Conservation (phyloP, 2,797 vertebrate genomes). For the Gymnoscopelus microlampas region DNA sequence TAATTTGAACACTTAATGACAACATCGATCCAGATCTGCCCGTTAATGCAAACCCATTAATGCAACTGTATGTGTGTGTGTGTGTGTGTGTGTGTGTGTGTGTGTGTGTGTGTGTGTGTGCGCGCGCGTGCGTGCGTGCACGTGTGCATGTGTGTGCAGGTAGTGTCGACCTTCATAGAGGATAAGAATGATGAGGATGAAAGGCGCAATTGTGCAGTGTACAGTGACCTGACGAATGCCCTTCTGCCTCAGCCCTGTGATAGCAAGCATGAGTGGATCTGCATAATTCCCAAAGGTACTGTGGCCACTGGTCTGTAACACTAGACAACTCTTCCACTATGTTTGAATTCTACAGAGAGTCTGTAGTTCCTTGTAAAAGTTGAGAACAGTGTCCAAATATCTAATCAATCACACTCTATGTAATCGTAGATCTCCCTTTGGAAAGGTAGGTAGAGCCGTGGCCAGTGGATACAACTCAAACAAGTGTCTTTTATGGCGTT, state of each 20-base stretch:
- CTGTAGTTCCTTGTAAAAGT: no score
- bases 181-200: constrained; percentile 86
- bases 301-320: neutral
- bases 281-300: constrained; percentile 90
- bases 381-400: no score
- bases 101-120: constrained; percentile 22
- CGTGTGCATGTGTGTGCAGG: constrained; percentile 73
- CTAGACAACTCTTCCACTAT: no score
- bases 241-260: constrained; percentile 85
- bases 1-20: neutral
- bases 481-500: no score
- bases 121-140: constrained; percentile 17
- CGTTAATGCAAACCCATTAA: neutral
- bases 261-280: constrained; percentile 93
- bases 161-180: constrained; percentile 89
- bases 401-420: no score
- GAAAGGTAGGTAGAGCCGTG: no score
- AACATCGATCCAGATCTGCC: neutral
- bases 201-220: constrained; percentile 86
- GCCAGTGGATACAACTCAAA: no score
- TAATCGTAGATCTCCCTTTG: no score
- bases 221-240: constrained; percentile 80
- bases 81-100: constrained; percentile 25
- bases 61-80: constrained; percentile 12
- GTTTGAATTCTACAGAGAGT: no score